Conservation (phyloP, 30 jellyfish, hydroid and myxozoan species). For the Sanderia malayensis region DNA sequence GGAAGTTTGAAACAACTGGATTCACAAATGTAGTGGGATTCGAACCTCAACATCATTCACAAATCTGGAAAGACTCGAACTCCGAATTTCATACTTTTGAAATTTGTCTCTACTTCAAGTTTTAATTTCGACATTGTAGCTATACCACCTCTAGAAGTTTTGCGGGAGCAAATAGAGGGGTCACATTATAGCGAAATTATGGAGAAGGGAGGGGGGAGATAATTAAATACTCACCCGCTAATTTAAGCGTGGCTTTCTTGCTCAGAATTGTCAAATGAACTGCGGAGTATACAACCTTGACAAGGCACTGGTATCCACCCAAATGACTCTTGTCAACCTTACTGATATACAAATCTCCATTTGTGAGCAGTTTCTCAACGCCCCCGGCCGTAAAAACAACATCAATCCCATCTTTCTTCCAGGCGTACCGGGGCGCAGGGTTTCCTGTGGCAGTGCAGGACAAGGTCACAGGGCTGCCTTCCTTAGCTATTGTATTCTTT, state of each 20-base stretch:
- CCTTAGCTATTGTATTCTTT: conserved; percentile 40
- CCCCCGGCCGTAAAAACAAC: conserved; percentile 22
- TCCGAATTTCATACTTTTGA: no score
- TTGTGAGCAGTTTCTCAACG: conserved; percentile 14
- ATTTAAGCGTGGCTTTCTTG: conserved; percentile 49
- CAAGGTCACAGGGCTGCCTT: conserved; percentile 46
- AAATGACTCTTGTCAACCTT: conserved; percentile 49
- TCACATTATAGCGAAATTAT: no score
- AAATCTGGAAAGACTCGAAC: no score
- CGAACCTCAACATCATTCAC: no score
- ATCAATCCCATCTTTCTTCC: conserved; percentile 71
- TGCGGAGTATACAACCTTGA: conserved; percentile 43
- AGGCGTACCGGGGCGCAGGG: conserved; percentile 72
- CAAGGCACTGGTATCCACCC: conserved; percentile 74
- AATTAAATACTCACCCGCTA: conserved; percentile 57
- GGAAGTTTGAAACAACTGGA: no score
- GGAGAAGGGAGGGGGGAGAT: no score
- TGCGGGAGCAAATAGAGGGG: no score
- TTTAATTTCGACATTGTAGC: no score
- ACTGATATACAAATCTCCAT: conserved; percentile 64
- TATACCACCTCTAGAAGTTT: no score
- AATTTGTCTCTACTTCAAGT: no score
- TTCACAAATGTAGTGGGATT: no score
- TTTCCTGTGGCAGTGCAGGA: conserved; percentile 74
- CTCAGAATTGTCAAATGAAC: conserved; percentile 42